Evolutionary conservation across 2,888 invertebrate genomes (phyloP).

Genomic region (Alloplasta piceator): DNA sequence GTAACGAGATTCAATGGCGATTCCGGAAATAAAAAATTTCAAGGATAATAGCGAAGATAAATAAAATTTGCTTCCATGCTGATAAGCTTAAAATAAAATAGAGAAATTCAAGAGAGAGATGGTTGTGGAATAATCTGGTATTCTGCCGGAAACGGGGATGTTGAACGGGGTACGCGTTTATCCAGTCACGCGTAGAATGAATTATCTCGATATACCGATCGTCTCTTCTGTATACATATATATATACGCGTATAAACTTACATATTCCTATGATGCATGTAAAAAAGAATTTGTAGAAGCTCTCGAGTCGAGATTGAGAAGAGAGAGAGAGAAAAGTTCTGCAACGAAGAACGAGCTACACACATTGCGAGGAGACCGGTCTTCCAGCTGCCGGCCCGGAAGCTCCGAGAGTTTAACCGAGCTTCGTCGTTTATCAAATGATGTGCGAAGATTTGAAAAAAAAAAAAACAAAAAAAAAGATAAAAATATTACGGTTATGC

Average conservation of each 20-base stretch:
- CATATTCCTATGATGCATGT: not conserved
- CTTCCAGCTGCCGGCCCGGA: constrained; percentile 57
- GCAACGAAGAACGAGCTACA: constrained; percentile 51
- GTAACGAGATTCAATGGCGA: too few relatives aligned
- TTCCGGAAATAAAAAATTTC: too few relatives aligned
- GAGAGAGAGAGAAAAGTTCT: constrained; percentile 44
- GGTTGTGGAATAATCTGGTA: constrained; percentile 44
- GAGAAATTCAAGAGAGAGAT: constrained; percentile 12
- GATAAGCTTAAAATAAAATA: too few relatives aligned
- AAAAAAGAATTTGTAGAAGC: constrained; percentile 18
- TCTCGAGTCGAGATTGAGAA: too few relatives aligned
- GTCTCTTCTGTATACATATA: not conserved
- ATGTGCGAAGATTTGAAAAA: constrained; percentile 22
- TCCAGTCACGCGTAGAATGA: constrained; percentile 54
- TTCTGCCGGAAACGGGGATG: constrained; percentile 60
- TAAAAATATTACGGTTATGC: too few relatives aligned
- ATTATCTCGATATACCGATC: constrained; percentile 58
- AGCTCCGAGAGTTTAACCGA: constrained; percentile 19
- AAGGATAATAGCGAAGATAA: too few relatives aligned
- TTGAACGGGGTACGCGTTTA: constrained; percentile 59
- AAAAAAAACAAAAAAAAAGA: constrained; percentile 24
- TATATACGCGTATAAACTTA: too few relatives aligned
- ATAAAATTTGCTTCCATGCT: too few relatives aligned
- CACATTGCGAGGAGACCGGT: constrained; percentile 57
- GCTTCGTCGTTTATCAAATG: constrained; percentile 57